These are phyloP conservation scores for Diphyllodes magnificus DNA, from an alignment of 2,113 vertebrate species.

Conservation along the genomic window DNA sequence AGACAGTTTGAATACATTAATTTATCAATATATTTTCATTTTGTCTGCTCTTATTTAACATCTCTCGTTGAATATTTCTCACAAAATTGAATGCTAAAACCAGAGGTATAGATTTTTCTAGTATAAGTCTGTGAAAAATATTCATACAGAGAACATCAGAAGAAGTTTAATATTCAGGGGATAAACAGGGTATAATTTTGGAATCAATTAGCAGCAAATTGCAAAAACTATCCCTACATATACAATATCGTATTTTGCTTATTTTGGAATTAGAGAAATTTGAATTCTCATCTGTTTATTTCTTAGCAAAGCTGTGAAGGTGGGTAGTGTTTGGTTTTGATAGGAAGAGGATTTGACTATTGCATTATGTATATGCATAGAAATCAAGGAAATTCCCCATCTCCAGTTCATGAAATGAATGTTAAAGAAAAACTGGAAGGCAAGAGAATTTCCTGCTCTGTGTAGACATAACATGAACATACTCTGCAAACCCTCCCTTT, in stretches of 20 bases:
- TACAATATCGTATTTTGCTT: not conserved
- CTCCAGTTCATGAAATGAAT: not conserved
- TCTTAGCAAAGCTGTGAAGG: not conserved
- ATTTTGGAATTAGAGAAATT: not conserved
- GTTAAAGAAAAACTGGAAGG: not conserved
- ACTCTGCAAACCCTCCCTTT: not conserved
- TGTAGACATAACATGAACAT: not conserved
- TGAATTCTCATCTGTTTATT: not conserved
- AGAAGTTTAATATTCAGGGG: not conserved
- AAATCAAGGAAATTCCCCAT: not conserved
- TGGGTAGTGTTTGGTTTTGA: rapidly evolving
- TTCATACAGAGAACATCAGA: not conserved
- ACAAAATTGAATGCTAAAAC: not conserved
- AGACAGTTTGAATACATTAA: rapidly evolving
- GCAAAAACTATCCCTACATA: not conserved
- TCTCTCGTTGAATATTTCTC: not conserved
- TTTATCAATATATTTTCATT: not conserved
- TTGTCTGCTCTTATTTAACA: not conserved
- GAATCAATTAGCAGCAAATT: not conserved
- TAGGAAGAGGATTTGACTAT: not conserved
- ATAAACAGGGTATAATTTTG: not conserved
- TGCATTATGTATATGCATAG: not conserved
- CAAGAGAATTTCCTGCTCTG: not conserved
- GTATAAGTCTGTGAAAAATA: not conserved
- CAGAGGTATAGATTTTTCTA: not conserved